Base-by-base conservation (phyloP, 2,797 vertebrate genomes). In the Coregonus ussuriensis region DNA sequence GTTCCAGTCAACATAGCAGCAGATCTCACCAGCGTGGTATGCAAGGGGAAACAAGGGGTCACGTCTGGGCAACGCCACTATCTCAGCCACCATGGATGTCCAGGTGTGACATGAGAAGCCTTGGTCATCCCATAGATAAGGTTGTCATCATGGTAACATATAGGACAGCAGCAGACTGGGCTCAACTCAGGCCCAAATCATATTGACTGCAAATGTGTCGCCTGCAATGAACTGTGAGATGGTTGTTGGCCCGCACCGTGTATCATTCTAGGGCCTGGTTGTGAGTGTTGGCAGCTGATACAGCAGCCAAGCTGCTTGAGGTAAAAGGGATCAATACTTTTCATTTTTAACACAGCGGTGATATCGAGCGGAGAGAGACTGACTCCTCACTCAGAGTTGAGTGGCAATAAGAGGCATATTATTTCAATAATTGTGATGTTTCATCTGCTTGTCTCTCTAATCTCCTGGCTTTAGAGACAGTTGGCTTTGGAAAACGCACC, bases 271-370 rank as follows among this genome's bases (percentile, higher is more conserved):
- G 25, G 47, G 1, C 9, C 3, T 69, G 54, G 31, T 69, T 53
- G 79, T 77, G 74, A 83, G 74, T 51, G 75, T 79, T 79, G 83
- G 84, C 84, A 85, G 85, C 85, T 85, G 88, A 87, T 83, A 79
- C 82, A 78, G 71, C 90, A 88, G 83, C 82, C 81, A 87, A 93
- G 88, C 88, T 67, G 86, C 89, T 87, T 85, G 90, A 90, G 89
- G 83, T 84, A 76, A 86, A 35, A 75, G 76, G 84, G 84, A 94
- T 93, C 92, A 89, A 94, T 94, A 93, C 89, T 89, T 92, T 92
- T 94, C 92, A 93, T 93, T 94, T 93, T 93, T 93, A 92, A 93
- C 86, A 88, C 88, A 83, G 86, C 88, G 85, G 82, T 74, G 47
- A 54, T 91, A 94, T 94, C 83, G 92, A 93, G 83, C 83, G 54